phyloP scores from a whole-genome alignment of 2,888 invertebrate species.

The Amiota minor region DNA sequence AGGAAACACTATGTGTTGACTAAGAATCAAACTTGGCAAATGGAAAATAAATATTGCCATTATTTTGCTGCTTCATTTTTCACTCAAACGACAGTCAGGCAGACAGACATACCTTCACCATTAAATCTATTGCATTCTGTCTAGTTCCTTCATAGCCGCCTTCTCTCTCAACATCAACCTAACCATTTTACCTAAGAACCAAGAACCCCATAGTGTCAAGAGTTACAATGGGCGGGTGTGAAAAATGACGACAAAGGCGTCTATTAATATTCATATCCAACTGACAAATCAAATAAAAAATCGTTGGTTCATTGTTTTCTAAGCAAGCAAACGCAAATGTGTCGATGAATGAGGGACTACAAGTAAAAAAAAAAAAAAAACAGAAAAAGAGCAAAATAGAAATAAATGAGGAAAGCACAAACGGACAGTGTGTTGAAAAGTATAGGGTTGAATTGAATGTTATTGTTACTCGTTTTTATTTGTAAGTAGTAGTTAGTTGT shows the following conservation, averaged over 20 bases:
- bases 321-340: slow-evolving; percentile 24
- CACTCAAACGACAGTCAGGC: slow-evolving; percentile 19
- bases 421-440: no score
- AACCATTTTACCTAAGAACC: background rate
- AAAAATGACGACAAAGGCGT: slow-evolving; percentile 32
- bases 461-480: background rate
- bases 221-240: background rate
- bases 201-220: no score
- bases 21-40: slow-evolving; percentile 52
- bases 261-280: slow-evolving; percentile 63
- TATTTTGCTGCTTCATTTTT: slow-evolving; percentile 49
- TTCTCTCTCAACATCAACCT: background rate
- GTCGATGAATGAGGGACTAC: background rate
- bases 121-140: slow-evolving; percentile 6
- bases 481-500: background rate
- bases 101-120: background rate
- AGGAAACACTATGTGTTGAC: slow-evolving; percentile 6
- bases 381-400: background rate
- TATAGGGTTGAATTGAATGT: no score
- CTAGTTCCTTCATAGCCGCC: background rate
- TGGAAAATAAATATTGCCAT: slow-evolving; percentile 64
- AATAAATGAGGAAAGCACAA: no score
- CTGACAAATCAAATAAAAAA: slow-evolving; percentile 53
- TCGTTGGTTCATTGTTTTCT: slow-evolving; percentile 45
- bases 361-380: slow-evolving; percentile 6